Conservation (phyloP, 2,888 invertebrate species). For the Heliconius charithonia region DNA sequence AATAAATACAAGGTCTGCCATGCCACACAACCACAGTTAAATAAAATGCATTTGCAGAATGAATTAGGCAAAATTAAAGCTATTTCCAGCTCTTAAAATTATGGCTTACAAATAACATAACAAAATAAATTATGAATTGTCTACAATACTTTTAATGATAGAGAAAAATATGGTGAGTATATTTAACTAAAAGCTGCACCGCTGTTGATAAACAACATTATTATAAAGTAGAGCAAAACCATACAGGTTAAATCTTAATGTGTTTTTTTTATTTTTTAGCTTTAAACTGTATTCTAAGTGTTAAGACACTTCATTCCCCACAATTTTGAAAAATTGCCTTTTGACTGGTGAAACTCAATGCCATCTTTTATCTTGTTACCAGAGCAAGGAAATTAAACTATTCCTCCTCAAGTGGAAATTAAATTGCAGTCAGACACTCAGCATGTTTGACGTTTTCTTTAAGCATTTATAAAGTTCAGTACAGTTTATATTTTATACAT, state of each 20-base stretch:
- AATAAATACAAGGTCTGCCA: slow-evolving; percentile 15
- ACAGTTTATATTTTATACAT: not conserved
- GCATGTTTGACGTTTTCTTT: not conserved
- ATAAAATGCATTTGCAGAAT: slow-evolving; percentile 16
- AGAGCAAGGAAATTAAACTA: not conserved
- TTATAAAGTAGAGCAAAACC: not conserved
- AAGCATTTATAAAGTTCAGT: not conserved
- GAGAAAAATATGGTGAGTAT: not conserved
- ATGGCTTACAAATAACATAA: slow-evolving; percentile 19
- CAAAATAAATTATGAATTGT: slow-evolving; percentile 11
- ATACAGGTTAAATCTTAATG: not conserved
- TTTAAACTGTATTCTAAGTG: too few species aligned
- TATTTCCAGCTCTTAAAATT: slow-evolving; percentile 17
- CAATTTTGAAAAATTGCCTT: too few species aligned
- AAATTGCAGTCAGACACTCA: not conserved
- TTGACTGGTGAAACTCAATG: not conserved
- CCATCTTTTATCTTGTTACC: not conserved
- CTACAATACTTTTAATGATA: not conserved
- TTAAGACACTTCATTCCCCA: too few species aligned
- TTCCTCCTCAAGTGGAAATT: too few species aligned
- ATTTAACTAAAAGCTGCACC: slow-evolving; percentile 3
- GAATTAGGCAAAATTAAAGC: slow-evolving; percentile 26
- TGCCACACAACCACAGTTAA: slow-evolving; percentile 14
- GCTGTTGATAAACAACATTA: too few species aligned
- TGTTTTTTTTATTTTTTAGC: not conserved